Conservation (phyloP, 2,113 vertebrate species). For the Vanacampus margaritifer region DNA sequence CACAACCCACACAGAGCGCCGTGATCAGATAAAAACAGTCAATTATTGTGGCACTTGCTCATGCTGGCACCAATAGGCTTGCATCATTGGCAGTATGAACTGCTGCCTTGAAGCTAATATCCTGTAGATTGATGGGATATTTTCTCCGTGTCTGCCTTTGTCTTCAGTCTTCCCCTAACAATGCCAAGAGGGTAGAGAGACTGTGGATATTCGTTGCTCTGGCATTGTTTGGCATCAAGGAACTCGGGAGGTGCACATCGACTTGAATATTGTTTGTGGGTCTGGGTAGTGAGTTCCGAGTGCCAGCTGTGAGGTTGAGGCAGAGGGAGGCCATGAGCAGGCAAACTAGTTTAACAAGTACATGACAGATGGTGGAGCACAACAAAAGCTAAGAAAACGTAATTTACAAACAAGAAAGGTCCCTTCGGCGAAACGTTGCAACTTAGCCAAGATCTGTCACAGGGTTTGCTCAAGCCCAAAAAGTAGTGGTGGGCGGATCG, state of each 20-base stretch:
- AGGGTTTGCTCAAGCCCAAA: too few species aligned
- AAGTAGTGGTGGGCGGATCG: too few species aligned
- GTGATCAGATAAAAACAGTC: slow-evolving; percentile 65
- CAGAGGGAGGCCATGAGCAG: slow-evolving; percentile 34
- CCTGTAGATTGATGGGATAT: slow-evolving; percentile 66
- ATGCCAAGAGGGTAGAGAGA: slow-evolving; percentile 58
- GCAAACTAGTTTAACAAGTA: slow-evolving; percentile 46
- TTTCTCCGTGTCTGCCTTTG: slow-evolving; percentile 57
- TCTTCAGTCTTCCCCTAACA: slow-evolving; percentile 53
- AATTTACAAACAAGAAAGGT: background rate
- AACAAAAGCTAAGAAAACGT: slow-evolving; percentile 22
- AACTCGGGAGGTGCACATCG: slow-evolving; percentile 44
- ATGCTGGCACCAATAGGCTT: slow-evolving; percentile 61
- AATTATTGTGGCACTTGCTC: slow-evolving; percentile 69
- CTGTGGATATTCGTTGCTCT: slow-evolving; percentile 49
- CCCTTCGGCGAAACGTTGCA: slow-evolving; percentile 38
- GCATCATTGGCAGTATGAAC: slow-evolving; percentile 63
- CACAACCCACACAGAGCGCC: slow-evolving; percentile 56
- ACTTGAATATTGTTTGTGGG: slow-evolving; percentile 46
- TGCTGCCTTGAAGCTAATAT: slow-evolving; percentile 64
- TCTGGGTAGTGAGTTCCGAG: slow-evolving; percentile 46
- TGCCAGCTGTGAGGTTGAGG: slow-evolving; percentile 53
- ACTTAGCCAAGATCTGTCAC: slow-evolving; percentile 32
- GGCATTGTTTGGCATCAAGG: slow-evolving; percentile 51
- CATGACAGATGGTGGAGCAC: slow-evolving; percentile 51